A percentile compares a stretch with the other conserved stretches of the same genome.
Evolutionary conservation across 1,140 invertebrate genomes (phyloP).

Genomic region (Orius laevigatus): DNA sequence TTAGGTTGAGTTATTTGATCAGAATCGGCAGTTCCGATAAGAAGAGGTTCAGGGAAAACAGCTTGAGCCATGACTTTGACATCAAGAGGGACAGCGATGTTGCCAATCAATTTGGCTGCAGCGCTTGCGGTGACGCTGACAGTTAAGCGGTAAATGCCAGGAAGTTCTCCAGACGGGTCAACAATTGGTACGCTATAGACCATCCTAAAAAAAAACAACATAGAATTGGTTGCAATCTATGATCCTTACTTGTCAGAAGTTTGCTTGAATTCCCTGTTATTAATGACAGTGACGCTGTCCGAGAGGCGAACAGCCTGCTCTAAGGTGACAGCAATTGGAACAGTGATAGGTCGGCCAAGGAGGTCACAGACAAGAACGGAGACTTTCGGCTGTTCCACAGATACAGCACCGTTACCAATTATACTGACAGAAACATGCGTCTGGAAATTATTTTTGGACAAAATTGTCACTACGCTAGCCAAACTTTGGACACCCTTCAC

Average conservation of each 20-base stretch:
- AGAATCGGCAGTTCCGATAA: constrained; percentile 77
- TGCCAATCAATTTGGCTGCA: constrained; percentile 38
- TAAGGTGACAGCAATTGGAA: constrained; percentile 46
- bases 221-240: too few species aligned
- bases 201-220: constrained; percentile 29
- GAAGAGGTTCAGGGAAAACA: constrained; percentile 55
- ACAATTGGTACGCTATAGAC: constrained; percentile 66
- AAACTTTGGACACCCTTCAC: constrained; percentile 64
- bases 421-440: constrained; percentile 63
- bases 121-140: constrained; percentile 27
- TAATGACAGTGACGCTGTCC: constrained; percentile 60
- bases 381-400: constrained; percentile 49
- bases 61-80: constrained; percentile 53
- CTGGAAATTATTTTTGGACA: constrained; percentile 48
- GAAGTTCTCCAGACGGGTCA: constrained; percentile 53
- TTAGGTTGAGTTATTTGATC: constrained; percentile 71
- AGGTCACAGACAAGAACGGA: constrained; percentile 67
- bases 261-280: constrained; percentile 39
- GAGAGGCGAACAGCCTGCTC: constrained; percentile 54
- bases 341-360: constrained; percentile 52
- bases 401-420: constrained; percentile 51
- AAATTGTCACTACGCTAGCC: constrained; percentile 54
- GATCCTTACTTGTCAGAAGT: constrained; percentile 41
- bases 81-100: constrained; percentile 36
- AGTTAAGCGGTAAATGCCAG: constrained; percentile 5